phyloP scores from a whole-genome alignment of 1,140 invertebrate species.

The Ladona fulva region DNA sequence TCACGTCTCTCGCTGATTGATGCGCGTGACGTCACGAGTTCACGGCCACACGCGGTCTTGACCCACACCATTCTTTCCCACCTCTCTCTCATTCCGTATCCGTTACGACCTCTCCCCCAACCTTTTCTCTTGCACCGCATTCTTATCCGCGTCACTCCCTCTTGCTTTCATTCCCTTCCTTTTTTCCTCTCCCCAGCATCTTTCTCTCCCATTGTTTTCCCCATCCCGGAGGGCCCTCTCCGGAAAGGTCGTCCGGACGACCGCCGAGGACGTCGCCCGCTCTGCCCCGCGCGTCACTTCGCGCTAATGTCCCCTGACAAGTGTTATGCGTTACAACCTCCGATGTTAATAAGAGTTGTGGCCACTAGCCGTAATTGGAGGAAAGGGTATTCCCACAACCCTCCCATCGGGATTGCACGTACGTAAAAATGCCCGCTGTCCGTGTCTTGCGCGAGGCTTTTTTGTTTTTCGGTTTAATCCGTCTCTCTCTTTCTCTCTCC shows the following conservation, averaged over 20 bases:
- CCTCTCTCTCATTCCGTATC: not conserved
- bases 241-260: too few relatives aligned
- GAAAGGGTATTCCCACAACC: not conserved
- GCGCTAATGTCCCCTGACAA: not conserved
- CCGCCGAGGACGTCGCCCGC: too few relatives aligned
- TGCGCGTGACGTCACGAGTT: constrained; percentile 1
- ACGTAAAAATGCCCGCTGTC: not conserved
- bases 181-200: not conserved
- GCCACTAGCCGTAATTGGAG: not conserved
- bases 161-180: not conserved
- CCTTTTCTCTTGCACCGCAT: not conserved
- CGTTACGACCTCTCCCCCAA: not conserved
- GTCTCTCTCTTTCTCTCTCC: not conserved
- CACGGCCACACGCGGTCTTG: constrained; percentile 4
- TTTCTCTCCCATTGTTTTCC: not conserved
- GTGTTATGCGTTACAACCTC: not conserved
- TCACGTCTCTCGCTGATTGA: not conserved
- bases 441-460: too few relatives aligned
- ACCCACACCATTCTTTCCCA: not conserved
- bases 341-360: not conserved
- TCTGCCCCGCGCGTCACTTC: not conserved
- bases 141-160: not conserved
- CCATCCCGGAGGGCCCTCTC: too few relatives aligned
- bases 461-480: too few relatives aligned
- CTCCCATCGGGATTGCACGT: not conserved